Evolutionary conservation across 2,797 vertebrate genomes (phyloP).

Genomic region (Lindbergichthys nudifrons): DNA sequence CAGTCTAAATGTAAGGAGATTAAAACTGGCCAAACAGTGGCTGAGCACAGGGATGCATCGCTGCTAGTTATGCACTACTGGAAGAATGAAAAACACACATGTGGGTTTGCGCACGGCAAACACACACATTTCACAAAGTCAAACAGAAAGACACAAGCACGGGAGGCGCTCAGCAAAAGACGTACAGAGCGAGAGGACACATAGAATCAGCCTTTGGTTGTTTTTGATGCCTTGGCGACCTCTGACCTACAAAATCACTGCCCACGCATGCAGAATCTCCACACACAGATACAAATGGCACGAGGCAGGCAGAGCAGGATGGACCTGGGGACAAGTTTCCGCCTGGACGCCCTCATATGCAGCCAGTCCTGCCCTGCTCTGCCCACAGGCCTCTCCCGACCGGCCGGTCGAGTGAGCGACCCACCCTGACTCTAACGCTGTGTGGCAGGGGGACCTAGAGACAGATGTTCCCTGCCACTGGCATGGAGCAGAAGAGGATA

Average conservation of each 20-base stretch:
- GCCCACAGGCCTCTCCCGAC: conserved; percentile 65
- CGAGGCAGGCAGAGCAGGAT: conserved; percentile 68
- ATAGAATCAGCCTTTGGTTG: conserved; percentile 54
- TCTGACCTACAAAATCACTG: conserved; percentile 70
- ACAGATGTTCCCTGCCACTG: conserved; percentile 93
- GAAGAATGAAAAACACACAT: conserved; percentile 42
- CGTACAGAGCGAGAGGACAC: conserved; percentile 42
- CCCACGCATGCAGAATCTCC: conserved; percentile 42
- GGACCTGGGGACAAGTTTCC: conserved; percentile 75
- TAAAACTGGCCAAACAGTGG: conserved; percentile 78
- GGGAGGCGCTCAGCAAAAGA: conserved; percentile 42
- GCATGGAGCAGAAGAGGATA: conserved; percentile 76
- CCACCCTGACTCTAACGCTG: conserved; percentile 82
- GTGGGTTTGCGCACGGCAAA: neutral
- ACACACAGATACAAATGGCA: conserved; percentile 61
- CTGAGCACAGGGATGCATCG: conserved; percentile 59
- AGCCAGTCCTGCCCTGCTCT: conserved; percentile 59
- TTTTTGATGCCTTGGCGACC: conserved; percentile 67
- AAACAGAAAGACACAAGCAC: conserved; percentile 48
- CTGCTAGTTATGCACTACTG: conserved; percentile 37
- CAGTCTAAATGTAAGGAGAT: conserved; percentile 83
- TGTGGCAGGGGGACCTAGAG: conserved; percentile 85
- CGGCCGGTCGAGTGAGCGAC: conserved; percentile 71
- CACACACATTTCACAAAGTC: conserved; percentile 48
- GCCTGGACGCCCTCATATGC: conserved; percentile 60